Evolutionary conservation across 2,888 invertebrate species (phyloP).

Genomic region (Teinopalpus imperialis): DNA sequence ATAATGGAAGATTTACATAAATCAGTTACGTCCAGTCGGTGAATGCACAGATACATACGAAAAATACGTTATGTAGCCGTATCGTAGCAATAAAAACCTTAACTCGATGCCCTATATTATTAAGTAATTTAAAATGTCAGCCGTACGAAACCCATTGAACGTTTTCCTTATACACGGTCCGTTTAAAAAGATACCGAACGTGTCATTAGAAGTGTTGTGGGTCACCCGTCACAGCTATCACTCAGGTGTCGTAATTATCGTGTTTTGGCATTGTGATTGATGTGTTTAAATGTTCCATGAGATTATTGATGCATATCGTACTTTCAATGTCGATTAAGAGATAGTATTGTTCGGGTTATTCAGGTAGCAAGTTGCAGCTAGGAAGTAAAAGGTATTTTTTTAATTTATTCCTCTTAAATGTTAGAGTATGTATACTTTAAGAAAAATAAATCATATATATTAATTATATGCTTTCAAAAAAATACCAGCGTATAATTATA

Average conservation of each 20-base stretch:
- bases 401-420: no score
- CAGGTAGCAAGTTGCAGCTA: background rate
- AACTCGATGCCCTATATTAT: slow-evolving; percentile 6
- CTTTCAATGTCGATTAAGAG: slow-evolving; percentile 29
- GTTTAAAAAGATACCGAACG: slow-evolving; percentile 9
- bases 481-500: no score
- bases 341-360: slow-evolving; percentile 16
- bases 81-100: slow-evolving; percentile 8
- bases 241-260: slow-evolving; percentile 18
- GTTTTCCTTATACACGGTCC: slow-evolving; percentile 20
- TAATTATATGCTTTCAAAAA: no score
- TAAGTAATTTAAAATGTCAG: slow-evolving; percentile 25
- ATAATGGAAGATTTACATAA: no score
- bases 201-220: slow-evolving; percentile 26
- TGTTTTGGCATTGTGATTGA: slow-evolving; percentile 32
- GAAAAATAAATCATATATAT: no score
- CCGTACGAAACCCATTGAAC: slow-evolving; percentile 5
- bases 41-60: no score
- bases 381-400: no score
- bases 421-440: no score
- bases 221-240: slow-evolving; percentile 24
- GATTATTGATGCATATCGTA: slow-evolving; percentile 29
- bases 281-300: slow-evolving; percentile 32
- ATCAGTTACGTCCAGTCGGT: no score
- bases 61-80: no score